These are phyloP conservation scores for Procavia capensis DNA, from an alignment of 2,113 vertebrate species.

Conservation along the genomic window DNA sequence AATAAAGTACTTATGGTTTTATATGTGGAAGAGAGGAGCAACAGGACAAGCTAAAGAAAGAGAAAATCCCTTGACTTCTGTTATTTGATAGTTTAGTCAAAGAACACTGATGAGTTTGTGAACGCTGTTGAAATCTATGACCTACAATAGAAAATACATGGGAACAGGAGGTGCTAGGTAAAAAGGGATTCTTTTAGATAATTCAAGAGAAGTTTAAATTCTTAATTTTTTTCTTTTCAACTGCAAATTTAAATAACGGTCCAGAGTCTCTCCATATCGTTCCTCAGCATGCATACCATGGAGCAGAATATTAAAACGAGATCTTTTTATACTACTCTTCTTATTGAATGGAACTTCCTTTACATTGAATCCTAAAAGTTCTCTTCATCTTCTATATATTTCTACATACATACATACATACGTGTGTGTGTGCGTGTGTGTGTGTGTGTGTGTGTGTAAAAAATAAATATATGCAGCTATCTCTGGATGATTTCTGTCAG, in stretches of 20 bases:
- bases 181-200: background rate
- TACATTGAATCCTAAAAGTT: background rate
- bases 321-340: background rate
- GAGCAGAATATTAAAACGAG: background rate
- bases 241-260: background rate
- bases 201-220: background rate
- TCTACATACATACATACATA: background rate
- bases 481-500: background rate
- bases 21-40: background rate
- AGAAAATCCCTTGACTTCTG: background rate
- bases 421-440: no score
- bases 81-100: background rate
- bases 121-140: background rate
- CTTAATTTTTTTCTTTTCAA: background rate
- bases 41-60: background rate
- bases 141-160: background rate
- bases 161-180: rapidly evolving
- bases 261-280: background rate
- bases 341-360: background rate
- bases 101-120: background rate
- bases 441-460: background rate
- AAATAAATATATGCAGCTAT: background rate
- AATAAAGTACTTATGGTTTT: background rate
- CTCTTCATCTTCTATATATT: background rate
- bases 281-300: background rate